Evolutionary conservation across 1,140 invertebrate species (phyloP), one percentile per base, ranked within the genome.

Genomic region (Temnothorax longispinosus): DNA sequence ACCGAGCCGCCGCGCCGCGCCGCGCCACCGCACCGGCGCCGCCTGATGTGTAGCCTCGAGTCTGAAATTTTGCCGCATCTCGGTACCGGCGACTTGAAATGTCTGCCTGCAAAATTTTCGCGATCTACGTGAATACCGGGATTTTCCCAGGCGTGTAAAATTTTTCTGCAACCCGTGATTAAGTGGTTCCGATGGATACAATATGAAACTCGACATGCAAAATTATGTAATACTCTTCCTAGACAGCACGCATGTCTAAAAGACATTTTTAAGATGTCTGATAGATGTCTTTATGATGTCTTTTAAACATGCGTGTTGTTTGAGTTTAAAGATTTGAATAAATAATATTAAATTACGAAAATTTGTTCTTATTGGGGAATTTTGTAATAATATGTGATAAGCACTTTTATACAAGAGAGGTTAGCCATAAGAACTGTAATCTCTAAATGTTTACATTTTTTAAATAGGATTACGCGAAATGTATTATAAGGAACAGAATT

Each of bases 1-100:
- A 13, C 56, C 3, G 13, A 41, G 47, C 52, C 52, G 27, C 27
- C 27, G 27, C 27, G 27, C 27, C 27, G 27, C 27, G 21, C 21
- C 21, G n/a, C n/a, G n/a, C n/a, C n/a, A n/a, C n/a, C n/a, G n/a
- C n/a, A 21, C 21, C 27, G 8, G 58, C 13, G 3, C 18, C 13
- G 21, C n/a, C 15, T 21, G 21, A 21, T 2, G 38, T 32, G 27
- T 64, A 27, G 41, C 18, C 11, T 15, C 27, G 18, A 65, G 58
- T 11, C 7, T 64, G 44, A 78, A 78, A 78, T 77, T 65, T 78
- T 35, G 15, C 27, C 18, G 58, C 10, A 44, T 44, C 54, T 32
- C 27, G 27, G 10, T 27, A 60, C 27, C 27, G 41, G 10, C 41
- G 15, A 35, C 60, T 6, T 35, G 75, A 44, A 44, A 60, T 47